These are phyloP conservation scores for Bursaphelenchus mucronatus DNA, from an alignment of 1,140 invertebrate species.

Conservation along the genomic window DNA sequence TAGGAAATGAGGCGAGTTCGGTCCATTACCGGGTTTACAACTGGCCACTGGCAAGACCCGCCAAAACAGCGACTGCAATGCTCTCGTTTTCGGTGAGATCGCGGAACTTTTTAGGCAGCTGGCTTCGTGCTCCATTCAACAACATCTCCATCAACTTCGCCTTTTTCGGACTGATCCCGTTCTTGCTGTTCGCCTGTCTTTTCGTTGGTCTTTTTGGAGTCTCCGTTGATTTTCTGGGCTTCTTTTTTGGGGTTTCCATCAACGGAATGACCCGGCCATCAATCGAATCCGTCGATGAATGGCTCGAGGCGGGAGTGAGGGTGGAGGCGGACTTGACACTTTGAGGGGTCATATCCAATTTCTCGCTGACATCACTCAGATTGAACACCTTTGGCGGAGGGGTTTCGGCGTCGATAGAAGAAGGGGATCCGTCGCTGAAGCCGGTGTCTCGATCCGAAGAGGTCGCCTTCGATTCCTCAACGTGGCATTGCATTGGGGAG, in stretches of 20 bases:
- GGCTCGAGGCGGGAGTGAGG: too few species aligned
- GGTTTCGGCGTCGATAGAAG: not conserved
- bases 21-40: too few species aligned
- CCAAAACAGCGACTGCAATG: constrained; percentile 11
- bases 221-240: too few species aligned
- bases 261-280: too few species aligned
- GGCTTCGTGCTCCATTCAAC: too few species aligned
- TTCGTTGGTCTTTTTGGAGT: too few species aligned
- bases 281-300: too few species aligned
- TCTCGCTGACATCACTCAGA: not conserved
- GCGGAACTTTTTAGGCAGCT: constrained; percentile 6
- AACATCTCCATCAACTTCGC: not conserved
- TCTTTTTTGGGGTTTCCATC: too few species aligned
- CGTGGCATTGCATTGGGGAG: not conserved
- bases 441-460: not conserved
- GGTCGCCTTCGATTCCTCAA: not conserved
- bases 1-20: too few species aligned
- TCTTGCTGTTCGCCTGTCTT: not conserved
- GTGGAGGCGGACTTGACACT: not conserved
- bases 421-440: too few species aligned
- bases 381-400: not conserved
- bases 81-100: constrained; percentile 16
- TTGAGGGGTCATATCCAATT: not conserved
- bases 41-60: not conserved
- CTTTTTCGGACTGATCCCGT: constrained; percentile 1